Evolutionary conservation across 2,113 vertebrate genomes (phyloP).

Genomic region (Podarcis muralis): DNA sequence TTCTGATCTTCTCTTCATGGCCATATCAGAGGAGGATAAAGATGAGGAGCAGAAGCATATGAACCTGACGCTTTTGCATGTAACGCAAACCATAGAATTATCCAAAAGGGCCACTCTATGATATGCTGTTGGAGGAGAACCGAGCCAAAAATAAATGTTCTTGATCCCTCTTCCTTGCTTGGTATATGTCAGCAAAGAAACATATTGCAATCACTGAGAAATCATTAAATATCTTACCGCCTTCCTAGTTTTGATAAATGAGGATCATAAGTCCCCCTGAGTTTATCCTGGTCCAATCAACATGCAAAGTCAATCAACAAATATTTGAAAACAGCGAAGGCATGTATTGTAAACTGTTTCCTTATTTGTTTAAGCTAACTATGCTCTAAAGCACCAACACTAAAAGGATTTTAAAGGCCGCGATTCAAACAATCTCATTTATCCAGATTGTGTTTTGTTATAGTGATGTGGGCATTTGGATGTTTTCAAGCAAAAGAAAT

Average conservation of each 20-base stretch:
- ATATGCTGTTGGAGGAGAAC: not conserved
- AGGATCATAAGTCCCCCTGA: not conserved
- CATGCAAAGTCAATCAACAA: not conserved
- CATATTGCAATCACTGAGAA: not conserved
- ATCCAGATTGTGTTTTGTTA: constrained; percentile 26
- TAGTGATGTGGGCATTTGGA: not conserved
- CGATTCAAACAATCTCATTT: not conserved
- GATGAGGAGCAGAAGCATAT: not conserved
- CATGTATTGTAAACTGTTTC: not conserved
- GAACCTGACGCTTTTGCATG: not conserved
- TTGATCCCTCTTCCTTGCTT: too few relatives aligned
- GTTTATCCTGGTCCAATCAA: not conserved
- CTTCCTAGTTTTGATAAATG: not conserved
- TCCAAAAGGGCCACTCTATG: not conserved
- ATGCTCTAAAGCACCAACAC: constrained; percentile 23
- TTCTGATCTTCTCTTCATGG: not conserved
- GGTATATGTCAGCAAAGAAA: not conserved
- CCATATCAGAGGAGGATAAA: not conserved
- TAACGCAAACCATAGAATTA: not conserved
- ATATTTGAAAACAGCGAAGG: not conserved
- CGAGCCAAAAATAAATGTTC: not conserved
- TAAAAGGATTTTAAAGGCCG: constrained; percentile 34
- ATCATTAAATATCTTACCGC: not conserved
- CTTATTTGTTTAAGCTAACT: constrained; percentile 25
- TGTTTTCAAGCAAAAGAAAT: constrained; percentile 29